Base-by-base conservation (phyloP, 2,113 vertebrate genomes). In the Crotalus viridis region DNA sequence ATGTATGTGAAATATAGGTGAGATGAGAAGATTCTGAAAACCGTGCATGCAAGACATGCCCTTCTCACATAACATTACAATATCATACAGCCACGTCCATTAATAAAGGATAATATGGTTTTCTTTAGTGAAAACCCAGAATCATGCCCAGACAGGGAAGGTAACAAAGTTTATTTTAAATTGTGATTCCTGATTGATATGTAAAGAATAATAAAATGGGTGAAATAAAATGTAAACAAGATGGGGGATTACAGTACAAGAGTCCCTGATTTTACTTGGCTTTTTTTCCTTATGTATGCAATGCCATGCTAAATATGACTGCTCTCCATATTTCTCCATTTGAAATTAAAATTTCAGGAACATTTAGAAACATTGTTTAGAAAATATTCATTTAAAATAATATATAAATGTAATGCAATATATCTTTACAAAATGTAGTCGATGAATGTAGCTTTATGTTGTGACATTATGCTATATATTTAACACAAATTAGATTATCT, bases 401-500 rank as follows among this genome's bases (percentile, higher is more conserved):
- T 51, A 43, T 87, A 48, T 52, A 52, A 28, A 87, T 87, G 86
- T 52, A 52, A 54, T n/a, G 5, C 28, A 39, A 21, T 10, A 28
- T 55, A 48, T 90, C 3, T 64, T 26, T 55, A 91, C 51, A 85
- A 52, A 89, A 54, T 13, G 54, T 55, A 90, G 48, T 61, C 24
- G 17, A 51, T 90, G 48, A 74, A 52, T 90, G 64, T 59, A 46
- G 19, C 57, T 28, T 22, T 61, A 39, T 19, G 13, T 6, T 85
- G 15, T 91, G 59, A 94, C 93, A 92, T 0, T 91, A 91, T 92
- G 74, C 91, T 10, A 52, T 93, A 52, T 81, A 91, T 26, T 0
- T 0, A 94, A 94, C 92, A 64, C 55, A 93, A 91, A 33, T 91
- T 96, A 56, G 74, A n/a, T 89, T 92, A 87, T 51, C 48, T 51